Conservation (phyloP, 2,888 invertebrate species). For the Cantharis lateralis region DNA sequence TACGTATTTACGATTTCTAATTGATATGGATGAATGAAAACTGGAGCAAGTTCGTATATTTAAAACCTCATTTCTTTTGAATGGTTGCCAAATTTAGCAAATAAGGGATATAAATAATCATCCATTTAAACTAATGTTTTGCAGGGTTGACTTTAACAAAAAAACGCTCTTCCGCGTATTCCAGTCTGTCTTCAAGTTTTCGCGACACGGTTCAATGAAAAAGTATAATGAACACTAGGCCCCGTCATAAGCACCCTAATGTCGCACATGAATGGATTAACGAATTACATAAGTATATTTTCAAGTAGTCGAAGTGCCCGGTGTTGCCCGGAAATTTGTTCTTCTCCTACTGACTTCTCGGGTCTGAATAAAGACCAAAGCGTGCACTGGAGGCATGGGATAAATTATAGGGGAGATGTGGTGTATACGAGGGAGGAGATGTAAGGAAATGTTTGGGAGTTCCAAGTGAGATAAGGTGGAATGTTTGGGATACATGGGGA, state of each 20-base stretch:
- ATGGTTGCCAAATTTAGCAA: background rate
- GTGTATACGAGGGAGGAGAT: no score
- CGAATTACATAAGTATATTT: background rate
- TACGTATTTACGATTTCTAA: background rate
- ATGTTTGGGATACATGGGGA: no score
- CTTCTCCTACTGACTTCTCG: no score
- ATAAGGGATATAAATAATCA: background rate
- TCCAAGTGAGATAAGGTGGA: no score
- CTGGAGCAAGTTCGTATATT: background rate
- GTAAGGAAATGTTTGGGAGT: no score
- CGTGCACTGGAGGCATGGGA: no score
- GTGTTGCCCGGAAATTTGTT: no score
- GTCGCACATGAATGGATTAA: background rate
- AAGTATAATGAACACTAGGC: background rate
- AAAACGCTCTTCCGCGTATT: background rate
- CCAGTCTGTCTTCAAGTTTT: background rate
- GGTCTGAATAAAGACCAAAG: no score
- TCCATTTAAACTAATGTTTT: background rate
- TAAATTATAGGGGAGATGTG: no score
- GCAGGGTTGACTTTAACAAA: background rate
- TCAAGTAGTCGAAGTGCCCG: no score
- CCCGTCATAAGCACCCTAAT: background rate
- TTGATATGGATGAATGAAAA: background rate
- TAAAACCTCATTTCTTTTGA: background rate
- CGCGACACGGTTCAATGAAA: background rate